Evolutionary conservation across 2,888 invertebrate species (phyloP).

Genomic region (Globia sparganii): DNA sequence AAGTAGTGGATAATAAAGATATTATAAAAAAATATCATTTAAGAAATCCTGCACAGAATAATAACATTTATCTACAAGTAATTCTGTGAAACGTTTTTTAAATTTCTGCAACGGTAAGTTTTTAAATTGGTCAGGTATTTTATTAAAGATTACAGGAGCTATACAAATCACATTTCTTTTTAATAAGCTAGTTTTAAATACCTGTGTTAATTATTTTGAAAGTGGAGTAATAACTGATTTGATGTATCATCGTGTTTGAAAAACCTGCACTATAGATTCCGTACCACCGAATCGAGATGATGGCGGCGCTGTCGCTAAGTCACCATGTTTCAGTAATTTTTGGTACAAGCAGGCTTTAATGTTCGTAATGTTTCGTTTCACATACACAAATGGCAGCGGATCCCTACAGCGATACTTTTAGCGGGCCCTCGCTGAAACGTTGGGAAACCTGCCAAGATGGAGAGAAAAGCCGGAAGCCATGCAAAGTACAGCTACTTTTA

Average conservation of each 20-base stretch:
- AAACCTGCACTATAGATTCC: neutral
- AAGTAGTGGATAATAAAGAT: too few relatives aligned
- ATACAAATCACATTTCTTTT: too few relatives aligned
- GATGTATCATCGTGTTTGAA: neutral
- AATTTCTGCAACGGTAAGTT: too few relatives aligned
- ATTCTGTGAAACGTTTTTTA: too few relatives aligned
- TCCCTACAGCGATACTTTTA: neutral
- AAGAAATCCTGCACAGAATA: too few relatives aligned
- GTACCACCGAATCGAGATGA: neutral
- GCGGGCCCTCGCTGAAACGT: neutral
- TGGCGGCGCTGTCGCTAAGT: neutral
- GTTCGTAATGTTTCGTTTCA: neutral
- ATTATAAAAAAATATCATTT: too few relatives aligned
- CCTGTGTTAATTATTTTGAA: neutral
- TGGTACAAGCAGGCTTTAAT: neutral
- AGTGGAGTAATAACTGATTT: neutral
- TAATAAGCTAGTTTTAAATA: too few relatives aligned
- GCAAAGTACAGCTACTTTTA: conserved; percentile 26
- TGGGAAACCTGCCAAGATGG: conserved; percentile 42
- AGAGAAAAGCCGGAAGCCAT: conserved; percentile 25
- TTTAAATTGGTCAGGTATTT: too few relatives aligned
- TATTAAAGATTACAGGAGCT: too few relatives aligned
- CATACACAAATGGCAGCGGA: conserved; percentile 14
- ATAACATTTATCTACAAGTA: too few relatives aligned
- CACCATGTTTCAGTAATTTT: neutral